Evolutionary conservation across 2,113 vertebrate species (phyloP), one percentile per base, ranked within the genome.

Genomic region (Phylloscopus trochilus): DNA sequence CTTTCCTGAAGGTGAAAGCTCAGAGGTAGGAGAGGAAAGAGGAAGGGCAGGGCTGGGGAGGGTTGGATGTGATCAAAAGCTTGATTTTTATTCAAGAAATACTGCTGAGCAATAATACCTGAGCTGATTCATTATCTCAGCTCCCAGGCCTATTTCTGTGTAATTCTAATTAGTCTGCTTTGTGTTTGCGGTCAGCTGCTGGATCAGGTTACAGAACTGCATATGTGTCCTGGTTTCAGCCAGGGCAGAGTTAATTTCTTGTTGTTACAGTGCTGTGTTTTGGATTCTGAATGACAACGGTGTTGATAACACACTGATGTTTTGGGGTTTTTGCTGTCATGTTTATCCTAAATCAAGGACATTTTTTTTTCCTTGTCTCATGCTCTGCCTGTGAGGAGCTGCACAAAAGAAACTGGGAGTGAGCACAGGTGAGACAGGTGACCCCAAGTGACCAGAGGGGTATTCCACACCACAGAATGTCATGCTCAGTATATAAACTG

Each of bases 381-480:
- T 47, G 28, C 19, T 56, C 41, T 74, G 49, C 18, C 15, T 1
- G 0, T 74, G 41, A 19, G 24, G 19, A 74, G 5, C n/a, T 39
- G 15, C 41, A 64, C n/a, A 39, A n/a, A 37, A 41, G n/a, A 56
- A 47, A 39, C 19, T 41, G 49, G 11, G 30, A 66, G 23, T 30
- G 30, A 84, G 12, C 59, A n/a, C 15, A 47, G 51, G 28, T 15
- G 69, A 23, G 28, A 56, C 28, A 47, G 70, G n/a, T 7, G 51
- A 47, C 19, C n/a, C 0, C 0, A 28, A 28, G 19, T 23, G 41
- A 49, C 8, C 19, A 66, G 23, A 28, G 15, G 82, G 19, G 56
- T 28, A 30, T 41, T 66, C 24, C 70, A 20, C 5, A 19, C 11
- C 49, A 12, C 18, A 15, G 49, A 63, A 46, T 3, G 4, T 27